These are phyloP conservation scores for Monochamus alternatus DNA, from an alignment of 2,888 invertebrate genomes.

Conservation along the genomic window DNA sequence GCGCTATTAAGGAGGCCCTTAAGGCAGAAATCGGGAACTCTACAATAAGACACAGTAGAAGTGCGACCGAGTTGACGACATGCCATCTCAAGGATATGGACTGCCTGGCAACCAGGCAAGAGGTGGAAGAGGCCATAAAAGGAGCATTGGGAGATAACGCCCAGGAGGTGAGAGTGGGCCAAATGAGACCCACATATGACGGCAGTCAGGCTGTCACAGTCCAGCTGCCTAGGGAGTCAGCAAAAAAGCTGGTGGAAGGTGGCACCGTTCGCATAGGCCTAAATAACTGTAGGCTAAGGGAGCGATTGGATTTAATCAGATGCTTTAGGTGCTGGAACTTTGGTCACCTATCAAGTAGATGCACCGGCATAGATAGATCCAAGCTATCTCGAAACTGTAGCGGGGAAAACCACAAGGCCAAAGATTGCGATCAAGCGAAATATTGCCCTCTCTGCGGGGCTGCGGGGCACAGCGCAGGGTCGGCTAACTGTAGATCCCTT, in stretches of 20 bases:
- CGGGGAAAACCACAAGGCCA: not conserved
- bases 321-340: constrained; percentile 7
- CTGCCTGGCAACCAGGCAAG: no score
- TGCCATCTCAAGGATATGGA: no score
- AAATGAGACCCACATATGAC: no score
- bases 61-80: no score
- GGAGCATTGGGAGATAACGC: no score
- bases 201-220: not conserved
- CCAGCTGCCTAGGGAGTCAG: not conserved
- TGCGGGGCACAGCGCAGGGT: not conserved
- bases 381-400: constrained; percentile 5
- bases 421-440: not conserved
- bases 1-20: no score
- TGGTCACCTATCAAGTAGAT: not conserved
- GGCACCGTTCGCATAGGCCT: not conserved
- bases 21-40: no score
- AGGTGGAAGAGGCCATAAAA: no score
- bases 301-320: not conserved
- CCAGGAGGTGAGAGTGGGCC: no score
- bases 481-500: not conserved
- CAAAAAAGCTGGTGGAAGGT: not conserved
- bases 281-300: not conserved
- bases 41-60: no score
- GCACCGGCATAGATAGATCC: not conserved
- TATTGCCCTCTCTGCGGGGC: not conserved